Evolutionary conservation across 2,797 vertebrate species (phyloP).

Genomic region (Ctenochaetus hawaiiensis): DNA sequence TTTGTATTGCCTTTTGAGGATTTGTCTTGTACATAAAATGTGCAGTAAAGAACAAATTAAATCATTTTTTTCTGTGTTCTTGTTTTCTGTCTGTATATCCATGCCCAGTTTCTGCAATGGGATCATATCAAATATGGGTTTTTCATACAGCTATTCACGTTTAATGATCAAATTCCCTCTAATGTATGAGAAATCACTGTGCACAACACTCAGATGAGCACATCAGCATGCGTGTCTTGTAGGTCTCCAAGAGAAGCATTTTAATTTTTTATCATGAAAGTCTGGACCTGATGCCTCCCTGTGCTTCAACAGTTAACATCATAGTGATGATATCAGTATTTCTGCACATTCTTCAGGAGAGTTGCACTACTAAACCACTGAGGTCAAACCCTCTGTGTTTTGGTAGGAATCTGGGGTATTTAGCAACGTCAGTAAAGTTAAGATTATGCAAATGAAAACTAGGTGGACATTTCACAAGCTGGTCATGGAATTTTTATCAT

Average conservation of each 20-base stretch:
- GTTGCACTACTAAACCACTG: no score
- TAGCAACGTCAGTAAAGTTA: rapidly evolving
- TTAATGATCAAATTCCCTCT: neutral
- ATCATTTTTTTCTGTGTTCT: slow-evolving; percentile 10
- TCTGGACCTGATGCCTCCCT: neutral
- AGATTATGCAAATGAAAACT: neutral
- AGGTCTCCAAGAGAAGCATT: neutral
- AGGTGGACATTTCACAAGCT: neutral
- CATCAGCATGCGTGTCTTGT: neutral
- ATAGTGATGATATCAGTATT: neutral
- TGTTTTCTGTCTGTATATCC: neutral
- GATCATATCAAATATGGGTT: no score
- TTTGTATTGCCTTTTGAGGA: slow-evolving; percentile 79
- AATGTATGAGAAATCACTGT: neutral
- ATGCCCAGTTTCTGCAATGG: neutral
- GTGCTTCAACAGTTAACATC: neutral
- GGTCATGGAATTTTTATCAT: no score
- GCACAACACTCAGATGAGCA: neutral
- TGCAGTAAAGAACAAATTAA: slow-evolving; percentile 72
- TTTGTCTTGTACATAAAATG: slow-evolving; percentile 83
- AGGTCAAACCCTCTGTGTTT: neutral
- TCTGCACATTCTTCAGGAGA: neutral
- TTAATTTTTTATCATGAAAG: neutral
- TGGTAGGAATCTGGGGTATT: neutral
- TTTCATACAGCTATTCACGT: no score